Base-by-base conservation (phyloP, 1,140 invertebrate species). In the Stegodyphus mimosarum region DNA sequence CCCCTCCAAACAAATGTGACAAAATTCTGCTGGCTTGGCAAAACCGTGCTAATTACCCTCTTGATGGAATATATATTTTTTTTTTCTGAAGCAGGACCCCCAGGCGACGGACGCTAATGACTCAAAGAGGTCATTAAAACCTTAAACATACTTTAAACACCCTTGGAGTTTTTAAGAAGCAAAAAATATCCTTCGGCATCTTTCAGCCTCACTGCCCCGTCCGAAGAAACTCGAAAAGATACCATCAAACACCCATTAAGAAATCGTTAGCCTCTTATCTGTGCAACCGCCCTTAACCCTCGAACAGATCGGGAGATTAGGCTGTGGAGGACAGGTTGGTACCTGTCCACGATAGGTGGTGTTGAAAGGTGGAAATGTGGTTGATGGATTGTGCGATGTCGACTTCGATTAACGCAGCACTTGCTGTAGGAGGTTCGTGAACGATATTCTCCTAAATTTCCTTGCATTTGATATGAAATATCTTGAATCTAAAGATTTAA, bases 191-290 rank as follows among this genome's bases (percentile, higher is more conserved):
- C 7, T 7, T 69, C 51, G 66, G 17, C 13, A 55, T 55, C 53
- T 55, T 60, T 9, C n/a, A 71, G 15, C 64, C 55, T 15, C 55
- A 17, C 13, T n/a, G 66, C 17, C 48, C 49, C 15, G 9, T 71
- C 49, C 77, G 10, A 53, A 70, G 77, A 63, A 80, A 67, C 50
- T 60, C 52, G 53, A 53, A 71, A 33, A 71, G 77, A 80, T 80
- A 80, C 67, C 77, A 80, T 80, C 77, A 80, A 80, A 80, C 77
- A 71, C 49, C 77, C 77, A 80, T 80, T 80, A 80, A 80, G 77
- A 80, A 71, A 80, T 80, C 77, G 77, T 80, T 80, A 80, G 77
- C 67, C 15, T 33, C 64, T 78, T 78, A 78, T 78, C 76, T 52
- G 76, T 15, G 53, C 53, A 48, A 13, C 15, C 48, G 17, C n/a